Conservation (phyloP, 2,113 vertebrate genomes). For the Chinchilla lanigera region DNA sequence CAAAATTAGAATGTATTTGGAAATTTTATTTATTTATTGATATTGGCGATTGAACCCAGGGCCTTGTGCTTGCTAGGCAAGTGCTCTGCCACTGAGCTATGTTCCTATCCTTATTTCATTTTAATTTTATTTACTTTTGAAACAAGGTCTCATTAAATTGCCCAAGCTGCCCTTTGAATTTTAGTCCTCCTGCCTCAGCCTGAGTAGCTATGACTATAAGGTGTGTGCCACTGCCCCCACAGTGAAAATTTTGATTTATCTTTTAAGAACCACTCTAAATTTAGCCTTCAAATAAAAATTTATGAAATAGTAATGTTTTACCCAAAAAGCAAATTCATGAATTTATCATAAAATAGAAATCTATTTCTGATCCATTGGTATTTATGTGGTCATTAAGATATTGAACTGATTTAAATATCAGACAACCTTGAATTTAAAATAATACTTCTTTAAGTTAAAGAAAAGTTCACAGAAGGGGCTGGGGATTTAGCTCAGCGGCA, state of each 20-base stretch:
- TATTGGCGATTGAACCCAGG: background rate
- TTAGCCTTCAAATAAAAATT: constrained; percentile 60
- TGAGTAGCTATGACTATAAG: background rate
- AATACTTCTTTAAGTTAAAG: constrained; percentile 54
- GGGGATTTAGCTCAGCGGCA: no score
- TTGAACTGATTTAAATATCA: constrained; percentile 49
- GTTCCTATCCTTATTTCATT: background rate
- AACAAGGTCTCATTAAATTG: background rate
- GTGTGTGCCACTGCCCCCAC: background rate
- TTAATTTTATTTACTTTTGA: background rate
- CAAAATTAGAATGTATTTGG: constrained; percentile 41
- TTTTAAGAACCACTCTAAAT: constrained; percentile 49
- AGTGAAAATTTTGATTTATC: constrained; percentile 16
- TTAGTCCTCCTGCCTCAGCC: background rate
- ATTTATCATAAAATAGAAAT: constrained; percentile 62
- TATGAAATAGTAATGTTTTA: background rate
- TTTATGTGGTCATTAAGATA: constrained; percentile 43
- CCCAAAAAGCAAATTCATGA: background rate
- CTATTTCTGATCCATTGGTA: constrained; percentile 29
- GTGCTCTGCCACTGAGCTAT: background rate
- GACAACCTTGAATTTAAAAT: constrained; percentile 50
- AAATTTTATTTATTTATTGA: background rate
- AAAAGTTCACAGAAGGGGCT: no score
- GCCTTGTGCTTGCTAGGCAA: background rate
- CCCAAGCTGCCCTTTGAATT: background rate